Percentiles rank a stretch among this genome's conserved stretches.
Evolutionary conservation across 1,140 invertebrate species (phyloP).

Genomic region (Ladona fulva): DNA sequence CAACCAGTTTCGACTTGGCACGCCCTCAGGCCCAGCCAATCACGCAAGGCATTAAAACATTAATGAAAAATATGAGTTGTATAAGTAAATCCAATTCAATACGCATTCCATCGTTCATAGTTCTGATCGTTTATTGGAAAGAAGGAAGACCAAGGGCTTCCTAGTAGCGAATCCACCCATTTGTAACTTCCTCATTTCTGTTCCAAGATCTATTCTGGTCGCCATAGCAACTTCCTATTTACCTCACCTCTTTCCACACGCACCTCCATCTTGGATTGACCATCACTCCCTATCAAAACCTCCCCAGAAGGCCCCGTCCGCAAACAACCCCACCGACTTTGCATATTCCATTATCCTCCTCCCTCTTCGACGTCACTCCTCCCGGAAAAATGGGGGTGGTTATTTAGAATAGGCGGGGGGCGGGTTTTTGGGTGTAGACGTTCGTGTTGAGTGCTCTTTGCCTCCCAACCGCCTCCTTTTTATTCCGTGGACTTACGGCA

Average conservation of each 20-base stretch:
- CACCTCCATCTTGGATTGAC: constrained; percentile 2
- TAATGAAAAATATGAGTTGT: no score
- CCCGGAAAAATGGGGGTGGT: background rate
- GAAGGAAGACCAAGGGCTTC: no score
- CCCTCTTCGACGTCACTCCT: background rate
- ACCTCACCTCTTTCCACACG: background rate
- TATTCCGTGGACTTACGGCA: background rate
- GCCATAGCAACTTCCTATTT: background rate
- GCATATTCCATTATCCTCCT: background rate
- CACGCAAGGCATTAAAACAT: no score
- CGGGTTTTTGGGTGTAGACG: background rate
- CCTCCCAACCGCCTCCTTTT: background rate
- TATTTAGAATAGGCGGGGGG: background rate
- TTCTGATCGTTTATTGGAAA: no score
- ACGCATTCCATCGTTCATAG: no score
- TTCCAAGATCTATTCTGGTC: background rate
- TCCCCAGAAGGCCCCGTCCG: background rate
- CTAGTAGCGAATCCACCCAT: no score
- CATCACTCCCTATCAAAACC: background rate
- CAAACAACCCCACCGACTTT: background rate
- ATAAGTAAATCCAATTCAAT: no score
- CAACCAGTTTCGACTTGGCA: no score
- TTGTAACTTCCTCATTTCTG: background rate
- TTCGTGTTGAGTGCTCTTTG: background rate
- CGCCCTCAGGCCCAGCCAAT: no score